Evolutionary conservation across 2,113 vertebrate species (phyloP).

Genomic region (Cepphus grylle): DNA sequence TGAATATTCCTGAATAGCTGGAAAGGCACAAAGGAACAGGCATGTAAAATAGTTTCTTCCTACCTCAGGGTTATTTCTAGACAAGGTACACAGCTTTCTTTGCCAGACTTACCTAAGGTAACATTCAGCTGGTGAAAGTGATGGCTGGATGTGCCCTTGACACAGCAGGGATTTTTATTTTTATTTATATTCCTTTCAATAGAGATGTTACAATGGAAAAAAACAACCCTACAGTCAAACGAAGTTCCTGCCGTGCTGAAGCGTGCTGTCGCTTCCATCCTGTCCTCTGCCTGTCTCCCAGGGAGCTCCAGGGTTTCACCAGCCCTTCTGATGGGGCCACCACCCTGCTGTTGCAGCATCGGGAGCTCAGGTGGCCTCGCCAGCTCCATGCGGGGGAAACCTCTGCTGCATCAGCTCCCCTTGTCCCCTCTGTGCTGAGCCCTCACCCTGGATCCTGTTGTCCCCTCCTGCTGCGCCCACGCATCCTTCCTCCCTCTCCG

Average conservation of each 20-base stretch:
- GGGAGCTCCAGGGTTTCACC: background rate
- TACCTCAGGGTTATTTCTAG: background rate
- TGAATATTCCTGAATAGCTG: background rate
- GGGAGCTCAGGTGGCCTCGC: background rate
- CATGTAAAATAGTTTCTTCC: background rate
- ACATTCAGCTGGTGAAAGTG: background rate
- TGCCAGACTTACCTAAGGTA: background rate
- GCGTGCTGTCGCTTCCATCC: background rate
- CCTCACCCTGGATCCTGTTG: rapidly evolving
- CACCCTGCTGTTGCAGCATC: background rate
- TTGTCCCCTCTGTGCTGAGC: background rate
- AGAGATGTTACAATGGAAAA: background rate
- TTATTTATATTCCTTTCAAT: background rate
- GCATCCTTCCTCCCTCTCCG: too few species aligned
- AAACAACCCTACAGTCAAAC: background rate
- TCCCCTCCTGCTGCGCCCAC: background rate
- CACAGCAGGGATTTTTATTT: background rate
- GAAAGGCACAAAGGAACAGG: background rate
- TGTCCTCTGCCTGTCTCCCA: background rate
- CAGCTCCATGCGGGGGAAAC: rapidly evolving
- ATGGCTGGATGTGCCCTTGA: background rate
- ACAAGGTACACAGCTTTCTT: background rate
- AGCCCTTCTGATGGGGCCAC: background rate
- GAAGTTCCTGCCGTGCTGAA: background rate
- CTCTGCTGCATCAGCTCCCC: rapidly evolving